These are phyloP conservation scores for Spodoptera frugiperda DNA, from an alignment of 1,140 invertebrate species.

Conservation along the genomic window DNA sequence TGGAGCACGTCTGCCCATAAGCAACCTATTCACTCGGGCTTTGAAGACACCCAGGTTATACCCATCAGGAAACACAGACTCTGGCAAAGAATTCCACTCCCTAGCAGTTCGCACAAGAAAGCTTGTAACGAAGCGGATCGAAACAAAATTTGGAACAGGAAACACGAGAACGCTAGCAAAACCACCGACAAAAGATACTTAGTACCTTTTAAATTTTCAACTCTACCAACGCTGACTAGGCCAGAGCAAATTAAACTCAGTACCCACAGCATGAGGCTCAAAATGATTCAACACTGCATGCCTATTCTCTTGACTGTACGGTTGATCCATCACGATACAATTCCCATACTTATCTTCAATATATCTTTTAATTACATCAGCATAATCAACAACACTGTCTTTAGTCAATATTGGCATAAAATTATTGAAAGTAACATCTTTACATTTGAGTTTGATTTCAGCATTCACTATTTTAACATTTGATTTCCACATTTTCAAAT, in stretches of 20 bases:
- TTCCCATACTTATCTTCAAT: conserved; percentile 20
- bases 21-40: no score
- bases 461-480: conserved; percentile 4
- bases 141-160: no score
- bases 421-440: not conserved
- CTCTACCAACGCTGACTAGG: not conserved
- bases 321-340: not conserved
- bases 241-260: conserved; percentile 25
- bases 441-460: not conserved
- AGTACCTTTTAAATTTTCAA: no score
- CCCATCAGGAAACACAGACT: no score
- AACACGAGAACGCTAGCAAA: no score
- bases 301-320: not conserved
- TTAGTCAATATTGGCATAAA: not conserved
- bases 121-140: no score
- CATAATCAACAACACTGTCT: not conserved
- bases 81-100: no score
- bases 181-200: no score
- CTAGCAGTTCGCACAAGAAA: no score
- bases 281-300: conserved; percentile 7
- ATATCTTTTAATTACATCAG: not conserved
- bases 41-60: no score
- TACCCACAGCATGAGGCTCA: not conserved
- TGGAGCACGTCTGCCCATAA: no score
- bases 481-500: conserved; percentile 5